phyloP scores from a whole-genome alignment of 2,888 invertebrate genomes.

The Tachystola acroxantha region DNA sequence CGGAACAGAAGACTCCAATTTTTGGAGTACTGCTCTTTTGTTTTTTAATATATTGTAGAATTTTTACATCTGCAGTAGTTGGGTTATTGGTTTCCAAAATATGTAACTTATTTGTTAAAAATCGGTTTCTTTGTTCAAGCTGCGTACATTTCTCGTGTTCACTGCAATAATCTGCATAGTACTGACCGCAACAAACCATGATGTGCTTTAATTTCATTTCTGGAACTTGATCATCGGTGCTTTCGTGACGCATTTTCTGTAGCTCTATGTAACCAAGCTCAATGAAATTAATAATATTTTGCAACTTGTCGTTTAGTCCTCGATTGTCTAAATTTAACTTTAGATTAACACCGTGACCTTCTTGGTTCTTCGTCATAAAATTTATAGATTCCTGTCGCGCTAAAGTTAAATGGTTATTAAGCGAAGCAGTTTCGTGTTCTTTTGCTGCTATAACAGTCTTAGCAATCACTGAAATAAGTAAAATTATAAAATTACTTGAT shows the following conservation, averaged over 20 bases:
- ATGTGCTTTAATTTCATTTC: slow-evolving; percentile 40
- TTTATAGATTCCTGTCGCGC: slow-evolving; percentile 31
- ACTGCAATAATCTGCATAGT: slow-evolving; percentile 39
- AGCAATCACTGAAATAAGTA: slow-evolving; percentile 33
- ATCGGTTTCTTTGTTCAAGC: slow-evolving; percentile 42
- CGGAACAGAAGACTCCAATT: slow-evolving; percentile 5
- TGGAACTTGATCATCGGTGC: slow-evolving; percentile 22
- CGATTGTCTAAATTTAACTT: slow-evolving; percentile 30
- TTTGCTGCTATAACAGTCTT: slow-evolving; percentile 39
- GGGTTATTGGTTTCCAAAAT: slow-evolving; percentile 38
- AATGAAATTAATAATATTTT: slow-evolving; percentile 33
- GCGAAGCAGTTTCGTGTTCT: slow-evolving; percentile 29
- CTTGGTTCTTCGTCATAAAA: slow-evolving; percentile 26
- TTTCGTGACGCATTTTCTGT: slow-evolving; percentile 30
- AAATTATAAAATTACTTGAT: background rate
- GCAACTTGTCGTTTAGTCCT: slow-evolving; percentile 28
- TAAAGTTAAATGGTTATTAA: slow-evolving; percentile 28
- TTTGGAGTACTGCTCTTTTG: slow-evolving; percentile 7
- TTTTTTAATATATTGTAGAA: slow-evolving; percentile 18
- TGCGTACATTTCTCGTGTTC: slow-evolving; percentile 30
- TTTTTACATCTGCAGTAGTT: slow-evolving; percentile 28
- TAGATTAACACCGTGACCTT: slow-evolving; percentile 23
- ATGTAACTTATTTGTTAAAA: slow-evolving; percentile 38
- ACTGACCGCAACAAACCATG: slow-evolving; percentile 41
- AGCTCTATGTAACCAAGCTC: slow-evolving; percentile 41